Conservation (phyloP, 1,140 invertebrate species). For the Polypedilum vanderplanki region DNA sequence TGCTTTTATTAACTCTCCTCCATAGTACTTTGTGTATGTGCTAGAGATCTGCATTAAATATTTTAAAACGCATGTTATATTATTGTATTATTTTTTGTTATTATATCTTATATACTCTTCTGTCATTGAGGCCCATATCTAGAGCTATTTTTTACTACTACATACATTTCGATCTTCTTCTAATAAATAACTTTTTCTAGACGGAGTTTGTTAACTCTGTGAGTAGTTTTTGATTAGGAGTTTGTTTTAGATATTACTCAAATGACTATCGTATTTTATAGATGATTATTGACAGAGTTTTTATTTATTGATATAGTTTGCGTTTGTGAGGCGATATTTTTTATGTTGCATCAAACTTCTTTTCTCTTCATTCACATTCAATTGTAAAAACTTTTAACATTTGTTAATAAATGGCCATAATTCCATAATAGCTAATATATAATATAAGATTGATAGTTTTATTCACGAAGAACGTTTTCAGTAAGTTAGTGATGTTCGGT, state of each 20-base stretch:
- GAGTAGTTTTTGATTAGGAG: too few species aligned
- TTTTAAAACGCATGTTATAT: too few species aligned
- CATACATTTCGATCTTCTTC: too few species aligned
- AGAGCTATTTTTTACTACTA: too few species aligned
- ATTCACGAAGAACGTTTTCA: constrained; percentile 84
- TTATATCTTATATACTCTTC: too few species aligned
- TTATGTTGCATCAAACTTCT: constrained; percentile 63
- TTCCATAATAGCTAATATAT: constrained; percentile 94
- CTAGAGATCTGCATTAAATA: constrained; percentile 82
- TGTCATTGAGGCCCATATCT: too few species aligned
- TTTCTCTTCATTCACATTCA: constrained; percentile 76
- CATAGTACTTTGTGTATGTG: constrained; percentile 84
- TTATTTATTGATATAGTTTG: constrained; percentile 55
- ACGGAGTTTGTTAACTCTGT: too few species aligned
- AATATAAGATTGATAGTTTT: constrained; percentile 87
- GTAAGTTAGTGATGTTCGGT: constrained; percentile 75
- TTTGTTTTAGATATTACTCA: too few species aligned
- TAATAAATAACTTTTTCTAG: too few species aligned
- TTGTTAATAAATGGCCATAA: constrained; percentile 64
- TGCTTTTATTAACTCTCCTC: constrained; percentile 92
- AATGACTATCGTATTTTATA: constrained; percentile 42
- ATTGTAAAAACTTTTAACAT: constrained; percentile 69
- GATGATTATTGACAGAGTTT: constrained; percentile 38
- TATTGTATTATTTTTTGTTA: too few species aligned
- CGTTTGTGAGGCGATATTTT: constrained; percentile 62